Percentiles rank a stretch among this genome's conserved stretches.
These are phyloP conservation scores for Morpho achilles DNA, from an alignment of 2,888 invertebrate genomes.

Conservation along the genomic window DNA sequence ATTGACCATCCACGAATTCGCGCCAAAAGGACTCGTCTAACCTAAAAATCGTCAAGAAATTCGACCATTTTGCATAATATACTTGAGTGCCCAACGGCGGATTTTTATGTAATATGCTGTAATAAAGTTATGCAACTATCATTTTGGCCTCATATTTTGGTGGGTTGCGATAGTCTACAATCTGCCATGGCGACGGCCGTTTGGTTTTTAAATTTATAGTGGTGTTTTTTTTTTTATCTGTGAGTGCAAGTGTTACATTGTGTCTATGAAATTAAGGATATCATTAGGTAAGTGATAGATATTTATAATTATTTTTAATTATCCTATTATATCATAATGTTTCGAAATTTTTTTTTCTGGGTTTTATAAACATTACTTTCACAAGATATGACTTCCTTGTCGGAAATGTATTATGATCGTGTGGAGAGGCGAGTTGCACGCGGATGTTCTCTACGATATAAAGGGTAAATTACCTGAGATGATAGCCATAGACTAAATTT, in stretches of 20 bases:
- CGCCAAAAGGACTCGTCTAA: slow-evolving; percentile 45
- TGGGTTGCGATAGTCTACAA: slow-evolving; percentile 57
- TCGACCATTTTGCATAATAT: slow-evolving; percentile 50
- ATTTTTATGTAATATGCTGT: slow-evolving; percentile 73
- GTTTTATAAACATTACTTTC: slow-evolving; percentile 40
- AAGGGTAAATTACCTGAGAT: slow-evolving; percentile 1
- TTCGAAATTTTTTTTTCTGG: slow-evolving; percentile 40
- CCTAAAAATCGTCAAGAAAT: slow-evolving; percentile 50
- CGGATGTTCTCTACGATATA: slow-evolving; percentile 17
- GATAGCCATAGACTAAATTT: no score
- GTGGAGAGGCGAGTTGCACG: neutral
- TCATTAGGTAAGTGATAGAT: slow-evolving; percentile 33
- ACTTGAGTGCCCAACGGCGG: slow-evolving; percentile 51
- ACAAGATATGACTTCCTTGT: slow-evolving; percentile 36
- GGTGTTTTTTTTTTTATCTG: slow-evolving; percentile 32
- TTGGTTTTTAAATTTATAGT: slow-evolving; percentile 50
- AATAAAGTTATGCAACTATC: slow-evolving; percentile 64
- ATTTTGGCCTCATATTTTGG: slow-evolving; percentile 71
- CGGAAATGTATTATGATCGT: slow-evolving; percentile 25
- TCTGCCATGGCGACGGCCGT: slow-evolving; percentile 52
- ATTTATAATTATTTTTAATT: slow-evolving; percentile 6
- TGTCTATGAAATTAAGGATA: slow-evolving; percentile 29
- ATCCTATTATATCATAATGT: slow-evolving; percentile 23
- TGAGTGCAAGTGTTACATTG: slow-evolving; percentile 41
- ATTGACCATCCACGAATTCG: slow-evolving; percentile 12